Evolutionary conservation across 2,797 vertebrate genomes (phyloP), one percentile per base, ranked within the genome.

Genomic region (Gymnothorax javanicus): DNA sequence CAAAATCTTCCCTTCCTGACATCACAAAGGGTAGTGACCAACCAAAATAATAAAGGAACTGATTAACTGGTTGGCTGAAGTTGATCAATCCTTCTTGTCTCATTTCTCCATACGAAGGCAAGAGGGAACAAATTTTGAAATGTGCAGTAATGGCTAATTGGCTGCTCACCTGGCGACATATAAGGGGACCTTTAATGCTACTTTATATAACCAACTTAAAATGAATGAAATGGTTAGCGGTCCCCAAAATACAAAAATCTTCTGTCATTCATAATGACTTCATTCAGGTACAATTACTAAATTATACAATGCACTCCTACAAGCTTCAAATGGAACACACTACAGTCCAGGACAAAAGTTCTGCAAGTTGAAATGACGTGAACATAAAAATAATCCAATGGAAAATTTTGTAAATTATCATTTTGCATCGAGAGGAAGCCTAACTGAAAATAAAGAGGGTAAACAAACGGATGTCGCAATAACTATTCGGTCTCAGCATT

Each of bases 331-430:
- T 81, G 77, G 77, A 81, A 56, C 77, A 20, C 73, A 81, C n/a
- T 81, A 81, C 56, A 81, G 7, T 81, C 20, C 17, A 56, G 75
- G 75, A 79, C 43, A 52, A 17, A 52, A 79, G 52, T 81, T 52
- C 50, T 56, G 17, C 15, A 56, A 23, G 23, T 81, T 81, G 50
- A 81, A 56, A 81, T 81, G 50, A 81, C 50, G 50, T 23, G n/a
- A 81, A 81, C 7, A 81, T 81, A 54, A 81, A 81, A 81, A 81
- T 81, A 81, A 81, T 81, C 17, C 54, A 43, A 81, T 56, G 20
- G 2, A 17, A 81, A 52, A 81, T 23, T 12, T 17, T n/a, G 50
- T 81, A 81, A 20, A 56, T 81, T 81, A 56, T 9, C 50, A 81
- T 81, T 23, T 54, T 56, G 77, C 52, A 81, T 20, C 12, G 25